Percentiles rank a stretch among this genome's conserved stretches.
Conservation (phyloP, 2,113 vertebrate species). For the Phalacrocorax pelagicus region DNA sequence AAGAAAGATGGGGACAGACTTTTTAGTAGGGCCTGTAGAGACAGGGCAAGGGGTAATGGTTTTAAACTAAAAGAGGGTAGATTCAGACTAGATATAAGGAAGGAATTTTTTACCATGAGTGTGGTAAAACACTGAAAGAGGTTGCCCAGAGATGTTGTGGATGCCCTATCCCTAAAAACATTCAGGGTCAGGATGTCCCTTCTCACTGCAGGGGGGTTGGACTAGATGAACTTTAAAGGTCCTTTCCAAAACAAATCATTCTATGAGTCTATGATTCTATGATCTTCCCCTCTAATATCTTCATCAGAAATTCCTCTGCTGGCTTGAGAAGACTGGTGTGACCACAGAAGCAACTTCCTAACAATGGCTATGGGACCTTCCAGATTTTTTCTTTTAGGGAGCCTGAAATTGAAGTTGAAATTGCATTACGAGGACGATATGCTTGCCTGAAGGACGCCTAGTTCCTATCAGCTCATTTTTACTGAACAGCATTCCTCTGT, state of each 20-base stretch:
- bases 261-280: neutral
- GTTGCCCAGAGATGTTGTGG: neutral
- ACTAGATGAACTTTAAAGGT: neutral
- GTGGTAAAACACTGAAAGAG: neutral
- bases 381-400: neutral
- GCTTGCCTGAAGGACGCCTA: neutral
- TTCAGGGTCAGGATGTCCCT: neutral
- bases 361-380: neutral
- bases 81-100: neutral
- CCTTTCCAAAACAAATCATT: neutral
- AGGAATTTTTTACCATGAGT: fast-evolving
- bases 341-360: neutral
- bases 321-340: neutral
- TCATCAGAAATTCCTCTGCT: neutral
- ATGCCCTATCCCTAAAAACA: neutral
- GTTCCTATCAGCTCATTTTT: neutral
- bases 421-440: neutral
- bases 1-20: neutral
- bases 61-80: neutral
- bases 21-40: neutral
- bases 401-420: neutral
- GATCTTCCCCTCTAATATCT: neutral
- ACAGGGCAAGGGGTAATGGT: neutral
- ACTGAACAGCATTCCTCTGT: neutral
- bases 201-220: neutral